Evolutionary conservation across 2,888 invertebrate genomes (phyloP).

Genomic region (Drosophila quinaria): DNA sequence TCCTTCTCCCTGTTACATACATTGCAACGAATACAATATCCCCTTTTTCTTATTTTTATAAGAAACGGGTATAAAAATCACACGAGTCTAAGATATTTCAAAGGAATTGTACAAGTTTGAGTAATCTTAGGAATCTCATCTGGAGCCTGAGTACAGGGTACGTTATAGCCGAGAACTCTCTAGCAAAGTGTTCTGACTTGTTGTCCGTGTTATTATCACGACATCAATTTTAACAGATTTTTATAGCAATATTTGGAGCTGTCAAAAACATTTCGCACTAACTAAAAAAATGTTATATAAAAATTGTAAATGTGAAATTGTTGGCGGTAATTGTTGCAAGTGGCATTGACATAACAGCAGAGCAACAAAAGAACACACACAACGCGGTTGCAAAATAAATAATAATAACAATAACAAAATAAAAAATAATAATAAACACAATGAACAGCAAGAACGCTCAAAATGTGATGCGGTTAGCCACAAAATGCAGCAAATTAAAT

Average conservation of each 20-base stretch:
- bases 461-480: slow-evolving; percentile 66
- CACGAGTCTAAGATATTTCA: too few species aligned
- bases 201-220: slow-evolving; percentile 2
- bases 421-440: slow-evolving; percentile 18
- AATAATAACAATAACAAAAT: slow-evolving; percentile 27
- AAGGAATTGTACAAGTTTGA: not conserved
- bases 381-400: slow-evolving; percentile 42
- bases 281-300: slow-evolving; percentile 31
- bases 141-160: not conserved
- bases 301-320: slow-evolving; percentile 41
- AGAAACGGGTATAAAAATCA: too few species aligned
- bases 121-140: not conserved
- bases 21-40: too few species aligned
- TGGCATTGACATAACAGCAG: slow-evolving; percentile 57
- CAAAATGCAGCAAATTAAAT: slow-evolving; percentile 71
- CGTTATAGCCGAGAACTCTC: too few species aligned
- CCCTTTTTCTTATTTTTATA: too few species aligned
- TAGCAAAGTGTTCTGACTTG: not conserved
- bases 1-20: too few species aligned
- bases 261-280: slow-evolving; percentile 36
- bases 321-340: slow-evolving; percentile 48
- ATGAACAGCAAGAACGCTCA: slow-evolving; percentile 55
- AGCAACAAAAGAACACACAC: slow-evolving; percentile 7
- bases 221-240: slow-evolving; percentile 21
- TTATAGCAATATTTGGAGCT: slow-evolving; percentile 24